phyloP scores from a whole-genome alignment of 2,113 vertebrate genomes.

The Lampris megalopsis region DNA sequence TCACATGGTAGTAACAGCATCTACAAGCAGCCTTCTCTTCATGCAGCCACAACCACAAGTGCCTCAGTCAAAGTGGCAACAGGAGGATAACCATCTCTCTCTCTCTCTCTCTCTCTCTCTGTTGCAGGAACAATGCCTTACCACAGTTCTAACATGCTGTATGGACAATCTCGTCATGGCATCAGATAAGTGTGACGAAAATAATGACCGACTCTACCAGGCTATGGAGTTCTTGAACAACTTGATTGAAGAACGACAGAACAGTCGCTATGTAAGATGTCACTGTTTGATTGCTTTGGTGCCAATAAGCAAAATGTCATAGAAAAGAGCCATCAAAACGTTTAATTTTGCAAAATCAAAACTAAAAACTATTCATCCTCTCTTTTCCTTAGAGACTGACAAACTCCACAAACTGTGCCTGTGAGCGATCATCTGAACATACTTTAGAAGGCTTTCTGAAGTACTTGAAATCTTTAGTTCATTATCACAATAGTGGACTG shows the following conservation, averaged over 20 bases:
- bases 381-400: constrained; percentile 10
- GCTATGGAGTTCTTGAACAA: fast-evolving
- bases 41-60: constrained; percentile 35
- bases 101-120: not conserved
- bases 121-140: constrained; percentile 36
- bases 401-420: not conserved
- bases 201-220: fast-evolving
- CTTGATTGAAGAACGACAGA: fast-evolving
- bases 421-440: not conserved
- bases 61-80: constrained; percentile 14
- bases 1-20: constrained; percentile 40
- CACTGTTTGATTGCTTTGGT: not conserved
- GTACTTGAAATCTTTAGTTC: fast-evolving
- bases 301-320: not conserved
- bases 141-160: constrained; percentile 67
- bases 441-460: not conserved
- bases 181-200: fast-evolving
- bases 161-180: constrained; percentile 28
- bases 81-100: constrained; percentile 24
- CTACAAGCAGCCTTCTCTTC: constrained; percentile 10
- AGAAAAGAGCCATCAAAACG: not conserved
- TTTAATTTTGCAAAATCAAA: not conserved
- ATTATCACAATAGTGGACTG: not conserved
- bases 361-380: not conserved
- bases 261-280: constrained; percentile 28